Percentiles rank a stretch among this genome's conserved stretches.
These are phyloP conservation scores for Monomorium pharaonis DNA, from an alignment of 1,140 invertebrate species.

Conservation along the genomic window DNA sequence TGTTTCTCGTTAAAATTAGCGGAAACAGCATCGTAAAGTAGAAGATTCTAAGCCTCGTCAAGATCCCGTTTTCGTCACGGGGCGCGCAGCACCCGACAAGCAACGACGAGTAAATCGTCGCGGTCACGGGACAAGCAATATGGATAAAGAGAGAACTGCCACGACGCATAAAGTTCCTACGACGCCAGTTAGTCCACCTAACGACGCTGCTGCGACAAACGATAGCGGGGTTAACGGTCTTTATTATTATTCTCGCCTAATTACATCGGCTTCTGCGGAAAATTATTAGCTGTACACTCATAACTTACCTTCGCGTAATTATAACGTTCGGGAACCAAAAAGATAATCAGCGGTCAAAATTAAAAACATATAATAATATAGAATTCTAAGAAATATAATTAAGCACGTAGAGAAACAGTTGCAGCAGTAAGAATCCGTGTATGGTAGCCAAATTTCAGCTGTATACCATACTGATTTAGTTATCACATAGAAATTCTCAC, in stretches of 20 bases:
- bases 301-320: constrained; percentile 68
- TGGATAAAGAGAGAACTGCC: constrained; percentile 44
- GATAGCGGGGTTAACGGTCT: constrained; percentile 73
- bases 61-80: constrained; percentile 57
- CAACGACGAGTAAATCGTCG: constrained; percentile 69
- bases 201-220: constrained; percentile 66
- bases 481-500: too few relatives aligned
- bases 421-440: too few relatives aligned
- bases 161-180: constrained; percentile 56
- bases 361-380: neutral
- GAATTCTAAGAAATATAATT: neutral
- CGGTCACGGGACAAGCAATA: constrained; percentile 65
- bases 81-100: constrained; percentile 25
- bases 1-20: constrained; percentile 53
- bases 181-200: constrained; percentile 50
- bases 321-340: constrained; percentile 58
- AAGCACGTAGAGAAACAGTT: too few relatives aligned
- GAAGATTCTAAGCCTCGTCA: constrained; percentile 12
- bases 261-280: constrained; percentile 55
- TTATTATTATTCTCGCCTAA: constrained; percentile 70
- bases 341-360: neutral
- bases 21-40: constrained; percentile 56
- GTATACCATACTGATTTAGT: too few relatives aligned
- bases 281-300: constrained; percentile 67
- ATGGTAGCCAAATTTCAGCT: too few relatives aligned